Percentiles rank a stretch among this genome's conserved stretches.
phyloP scores from a whole-genome alignment of 2,113 vertebrate species.

The Solea solea region DNA sequence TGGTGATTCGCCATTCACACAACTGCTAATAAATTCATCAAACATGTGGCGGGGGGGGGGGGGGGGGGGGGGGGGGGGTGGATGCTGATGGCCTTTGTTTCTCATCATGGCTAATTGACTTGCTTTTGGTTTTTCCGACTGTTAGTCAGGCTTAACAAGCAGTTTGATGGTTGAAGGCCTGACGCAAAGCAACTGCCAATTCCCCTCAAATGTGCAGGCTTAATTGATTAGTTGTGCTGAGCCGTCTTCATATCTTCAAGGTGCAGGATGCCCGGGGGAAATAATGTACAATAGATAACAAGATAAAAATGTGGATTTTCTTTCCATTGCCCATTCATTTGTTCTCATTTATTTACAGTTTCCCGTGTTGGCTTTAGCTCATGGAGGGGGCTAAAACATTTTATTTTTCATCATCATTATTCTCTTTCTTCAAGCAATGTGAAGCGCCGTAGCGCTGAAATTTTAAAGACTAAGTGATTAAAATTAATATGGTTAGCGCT shows the following conservation, averaged over 20 bases:
- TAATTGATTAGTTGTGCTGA: constrained; percentile 85
- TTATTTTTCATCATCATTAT: neutral
- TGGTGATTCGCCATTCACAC: too few relatives aligned
- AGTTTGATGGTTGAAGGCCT: constrained; percentile 63
- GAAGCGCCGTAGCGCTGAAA: neutral
- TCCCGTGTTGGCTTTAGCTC: constrained; percentile 78
- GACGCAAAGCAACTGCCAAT: constrained; percentile 76
- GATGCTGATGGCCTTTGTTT: too few relatives aligned
- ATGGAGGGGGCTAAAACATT: too few relatives aligned
- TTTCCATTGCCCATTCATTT: constrained; percentile 80
- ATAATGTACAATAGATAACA: constrained; percentile 89
- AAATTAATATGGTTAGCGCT: too few relatives aligned
- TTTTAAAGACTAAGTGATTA: neutral
- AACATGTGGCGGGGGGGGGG: too few relatives aligned
- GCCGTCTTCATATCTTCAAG: constrained; percentile 80
- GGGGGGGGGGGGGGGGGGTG: too few relatives aligned
- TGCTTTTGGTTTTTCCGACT: neutral
- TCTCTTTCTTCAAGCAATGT: too few relatives aligned
- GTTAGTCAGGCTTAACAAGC: neutral
- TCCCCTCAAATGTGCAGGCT: constrained; percentile 79
- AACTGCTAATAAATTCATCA: too few relatives aligned
- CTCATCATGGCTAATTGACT: neutral
- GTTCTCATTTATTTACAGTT: constrained; percentile 69
- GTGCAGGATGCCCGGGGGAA: constrained; percentile 82
- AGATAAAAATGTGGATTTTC: constrained; percentile 85